These are phyloP conservation scores for Cromileptes altivelis DNA, from an alignment of 2,113 vertebrate species.

Conservation along the genomic window DNA sequence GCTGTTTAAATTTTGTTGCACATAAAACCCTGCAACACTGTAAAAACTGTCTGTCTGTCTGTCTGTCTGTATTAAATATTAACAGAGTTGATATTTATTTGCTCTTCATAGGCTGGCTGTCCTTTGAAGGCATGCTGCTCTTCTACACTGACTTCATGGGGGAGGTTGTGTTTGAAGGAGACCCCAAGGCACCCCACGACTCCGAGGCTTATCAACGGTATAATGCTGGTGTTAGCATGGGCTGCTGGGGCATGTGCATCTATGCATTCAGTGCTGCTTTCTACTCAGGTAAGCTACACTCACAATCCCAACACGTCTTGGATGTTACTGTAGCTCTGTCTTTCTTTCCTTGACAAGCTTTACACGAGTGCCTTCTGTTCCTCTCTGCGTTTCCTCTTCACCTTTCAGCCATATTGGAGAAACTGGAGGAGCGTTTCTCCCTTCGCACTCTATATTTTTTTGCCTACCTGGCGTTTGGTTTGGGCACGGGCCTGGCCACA, in stretches of 20 bases:
- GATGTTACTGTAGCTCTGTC: neutral
- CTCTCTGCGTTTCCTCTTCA: conserved; percentile 19
- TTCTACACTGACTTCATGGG: conserved; percentile 99
- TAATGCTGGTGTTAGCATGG: conserved; percentile 95
- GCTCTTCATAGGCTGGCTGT: conserved; percentile 91
- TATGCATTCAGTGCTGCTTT: conserved; percentile 98
- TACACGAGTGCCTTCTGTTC: neutral
- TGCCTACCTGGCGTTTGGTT: conserved; percentile 94
- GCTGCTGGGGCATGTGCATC: conserved; percentile 99
- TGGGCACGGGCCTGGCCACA: conserved; percentile 95
- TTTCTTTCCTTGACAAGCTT: neutral
- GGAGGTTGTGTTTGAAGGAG: conserved; percentile 95
- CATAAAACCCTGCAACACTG: neutral
- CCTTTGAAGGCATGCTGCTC: conserved; percentile 97
- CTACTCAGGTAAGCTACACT: conserved; percentile 90
- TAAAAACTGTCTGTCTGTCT: neutral
- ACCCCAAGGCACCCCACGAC: conserved; percentile 93
- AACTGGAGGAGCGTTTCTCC: conserved; percentile 94
- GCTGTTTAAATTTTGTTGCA: neutral
- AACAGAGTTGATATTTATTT: neutral
- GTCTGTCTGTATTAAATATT: neutral
- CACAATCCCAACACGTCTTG: neutral
- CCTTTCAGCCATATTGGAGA: conserved; percentile 91
- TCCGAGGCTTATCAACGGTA: conserved; percentile 94
- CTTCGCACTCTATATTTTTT: conserved; percentile 95